Percentiles rank a stretch among this genome's conserved stretches.
These are phyloP conservation scores for Atractosteus spatula DNA, from an alignment of 2,113 vertebrate genomes.

Conservation along the genomic window DNA sequence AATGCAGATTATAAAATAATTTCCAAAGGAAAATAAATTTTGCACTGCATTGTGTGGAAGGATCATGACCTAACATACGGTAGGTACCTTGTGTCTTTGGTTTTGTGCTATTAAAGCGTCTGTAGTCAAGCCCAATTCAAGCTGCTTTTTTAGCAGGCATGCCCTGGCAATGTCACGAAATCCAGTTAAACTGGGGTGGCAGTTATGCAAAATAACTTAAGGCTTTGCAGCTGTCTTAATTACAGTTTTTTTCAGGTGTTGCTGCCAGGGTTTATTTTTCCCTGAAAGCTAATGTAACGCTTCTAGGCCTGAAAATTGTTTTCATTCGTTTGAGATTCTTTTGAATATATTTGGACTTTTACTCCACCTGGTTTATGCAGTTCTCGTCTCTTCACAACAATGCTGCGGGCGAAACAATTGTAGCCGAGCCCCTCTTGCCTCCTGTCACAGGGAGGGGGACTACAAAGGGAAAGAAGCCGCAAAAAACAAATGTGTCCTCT, in stretches of 20 bases:
- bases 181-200: background rate
- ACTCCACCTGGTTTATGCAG: background rate
- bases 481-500: too few species aligned
- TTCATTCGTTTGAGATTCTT: background rate
- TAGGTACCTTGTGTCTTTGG: too few species aligned
- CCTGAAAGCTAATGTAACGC: background rate
- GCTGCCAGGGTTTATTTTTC: background rate
- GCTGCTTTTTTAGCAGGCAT: background rate
- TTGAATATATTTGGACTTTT: background rate
- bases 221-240: conserved; percentile 29
- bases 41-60: too few species aligned
- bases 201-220: conserved; percentile 13
- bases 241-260: conserved; percentile 14
- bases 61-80: too few species aligned
- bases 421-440: background rate
- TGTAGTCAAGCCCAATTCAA: background rate
- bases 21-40: too few species aligned
- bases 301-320: background rate
- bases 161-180: background rate
- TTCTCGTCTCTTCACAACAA: background rate
- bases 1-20: too few species aligned
- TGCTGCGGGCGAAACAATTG: background rate
- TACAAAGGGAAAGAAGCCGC: too few species aligned
- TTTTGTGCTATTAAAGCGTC: too few species aligned
- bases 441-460: too few species aligned